These are phyloP conservation scores for Cheilosia vernalis DNA, from an alignment of 2,888 invertebrate genomes.

Conservation along the genomic window DNA sequence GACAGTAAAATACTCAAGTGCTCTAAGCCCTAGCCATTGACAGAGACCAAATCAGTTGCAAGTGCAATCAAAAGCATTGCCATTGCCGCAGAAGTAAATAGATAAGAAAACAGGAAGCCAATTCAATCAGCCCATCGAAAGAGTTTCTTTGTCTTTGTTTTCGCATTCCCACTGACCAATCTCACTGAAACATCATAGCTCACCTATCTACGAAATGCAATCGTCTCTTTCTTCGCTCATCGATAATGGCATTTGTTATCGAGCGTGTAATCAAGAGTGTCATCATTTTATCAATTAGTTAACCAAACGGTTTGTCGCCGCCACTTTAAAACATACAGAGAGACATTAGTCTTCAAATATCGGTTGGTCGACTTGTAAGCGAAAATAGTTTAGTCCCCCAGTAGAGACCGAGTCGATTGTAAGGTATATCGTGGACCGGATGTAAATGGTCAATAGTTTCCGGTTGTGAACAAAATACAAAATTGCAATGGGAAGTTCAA, in stretches of 20 bases:
- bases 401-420: constrained; percentile 29
- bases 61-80: constrained; percentile 29
- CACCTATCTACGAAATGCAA: constrained; percentile 39
- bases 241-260: constrained; percentile 68
- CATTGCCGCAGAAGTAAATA: background rate
- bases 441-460: constrained; percentile 5
- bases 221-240: constrained; percentile 28
- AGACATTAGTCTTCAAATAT: constrained; percentile 24
- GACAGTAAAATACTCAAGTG: background rate
- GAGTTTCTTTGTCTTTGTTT: background rate
- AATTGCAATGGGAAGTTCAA: constrained; percentile 80
- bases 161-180: constrained; percentile 43
- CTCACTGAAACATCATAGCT: constrained; percentile 37
- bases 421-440: constrained; percentile 22
- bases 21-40: background rate
- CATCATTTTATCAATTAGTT: constrained; percentile 70
- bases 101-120: constrained; percentile 21
- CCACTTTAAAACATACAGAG: constrained; percentile 6
- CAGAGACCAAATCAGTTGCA: background rate
- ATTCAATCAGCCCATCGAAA: constrained; percentile 26
- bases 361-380: constrained; percentile 7
- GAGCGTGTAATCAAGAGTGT: constrained; percentile 68
- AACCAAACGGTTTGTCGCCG: constrained; percentile 29
- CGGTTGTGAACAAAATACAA: background rate
- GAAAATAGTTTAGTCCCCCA: constrained; percentile 21